Percentiles rank a stretch among this genome's conserved stretches.
These are phyloP conservation scores for Saturnia pavonia DNA, from an alignment of 2,888 invertebrate genomes.

Conservation along the genomic window DNA sequence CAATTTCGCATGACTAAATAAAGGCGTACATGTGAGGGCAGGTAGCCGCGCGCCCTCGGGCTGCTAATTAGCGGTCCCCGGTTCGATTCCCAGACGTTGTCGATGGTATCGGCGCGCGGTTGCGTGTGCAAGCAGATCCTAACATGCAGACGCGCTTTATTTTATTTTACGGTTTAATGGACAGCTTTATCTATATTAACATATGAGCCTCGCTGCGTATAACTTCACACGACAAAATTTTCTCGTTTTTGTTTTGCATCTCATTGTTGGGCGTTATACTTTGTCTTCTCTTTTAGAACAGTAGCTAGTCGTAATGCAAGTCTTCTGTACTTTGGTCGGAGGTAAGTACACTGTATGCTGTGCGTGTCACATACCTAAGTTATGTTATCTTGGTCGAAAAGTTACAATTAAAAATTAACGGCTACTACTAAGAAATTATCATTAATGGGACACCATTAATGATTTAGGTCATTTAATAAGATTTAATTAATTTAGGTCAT, in stretches of 20 bases:
- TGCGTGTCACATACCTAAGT: not conserved
- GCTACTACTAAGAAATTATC: not conserved
- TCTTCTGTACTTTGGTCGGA: too few relatives aligned
- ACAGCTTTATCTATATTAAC: conserved; percentile 8
- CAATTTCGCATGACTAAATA: conserved; percentile 14
- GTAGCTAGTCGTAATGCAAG: too few relatives aligned
- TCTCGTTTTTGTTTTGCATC: not conserved
- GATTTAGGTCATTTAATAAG: too few relatives aligned
- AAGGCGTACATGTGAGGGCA: conserved; percentile 18
- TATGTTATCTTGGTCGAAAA: not conserved
- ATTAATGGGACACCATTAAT: not conserved
- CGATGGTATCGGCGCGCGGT: conserved; percentile 39
- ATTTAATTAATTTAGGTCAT: too few relatives aligned
- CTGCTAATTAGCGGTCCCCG: conserved; percentile 25
- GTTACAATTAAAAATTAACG: not conserved
- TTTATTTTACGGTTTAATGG: conserved; percentile 8
- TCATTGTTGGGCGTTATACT: not conserved
- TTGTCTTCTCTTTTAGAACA: not conserved
- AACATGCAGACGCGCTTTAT: conserved; percentile 13
- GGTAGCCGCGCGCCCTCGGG: conserved; percentile 22
- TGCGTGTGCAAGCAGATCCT: conserved; percentile 35
- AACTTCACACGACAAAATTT: not conserved
- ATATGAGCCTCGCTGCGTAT: not conserved
- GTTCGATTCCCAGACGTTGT: conserved; percentile 29
- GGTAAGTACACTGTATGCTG: not conserved